Conservation (phyloP, 1,140 invertebrate species). For the Drosophila mayri region DNA sequence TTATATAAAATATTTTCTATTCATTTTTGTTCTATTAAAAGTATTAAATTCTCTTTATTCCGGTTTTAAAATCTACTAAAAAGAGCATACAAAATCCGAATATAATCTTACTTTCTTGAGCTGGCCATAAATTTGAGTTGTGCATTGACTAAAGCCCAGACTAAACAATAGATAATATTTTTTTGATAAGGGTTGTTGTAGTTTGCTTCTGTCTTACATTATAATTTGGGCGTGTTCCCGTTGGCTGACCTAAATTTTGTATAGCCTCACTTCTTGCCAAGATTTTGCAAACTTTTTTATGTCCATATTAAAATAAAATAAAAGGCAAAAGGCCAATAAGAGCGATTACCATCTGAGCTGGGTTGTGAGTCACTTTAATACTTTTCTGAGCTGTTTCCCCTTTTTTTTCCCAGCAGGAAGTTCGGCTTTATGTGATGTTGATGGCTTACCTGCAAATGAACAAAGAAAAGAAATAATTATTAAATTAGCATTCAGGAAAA, state of each 20-base stretch:
- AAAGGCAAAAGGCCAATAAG: conserved; percentile 14
- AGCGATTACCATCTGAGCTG: conserved; percentile 39
- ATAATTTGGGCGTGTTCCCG: conserved; percentile 4
- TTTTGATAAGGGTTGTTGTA: conserved; percentile 52
- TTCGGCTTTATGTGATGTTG: conserved; percentile 6
- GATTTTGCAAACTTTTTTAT: conserved; percentile 18
- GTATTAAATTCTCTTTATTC: neutral
- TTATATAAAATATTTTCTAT: neutral
- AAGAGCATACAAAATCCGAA: neutral
- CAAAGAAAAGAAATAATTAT: conserved; percentile 40
- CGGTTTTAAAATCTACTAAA: neutral
- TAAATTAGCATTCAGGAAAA: conserved; percentile 51
- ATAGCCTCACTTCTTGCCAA: neutral
- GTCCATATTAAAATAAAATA: conserved; percentile 1
- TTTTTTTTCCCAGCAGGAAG: conserved; percentile 25
- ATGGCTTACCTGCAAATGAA: conserved; percentile 63
- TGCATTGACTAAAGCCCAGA: neutral
- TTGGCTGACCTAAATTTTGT: conserved; percentile 38
- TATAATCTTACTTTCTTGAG: neutral
- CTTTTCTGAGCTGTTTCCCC: neutral
- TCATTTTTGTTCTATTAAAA: neutral
- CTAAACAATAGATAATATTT: conserved; percentile 32
- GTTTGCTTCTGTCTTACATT: conserved; percentile 9
- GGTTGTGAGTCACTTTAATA: conserved; percentile 20
- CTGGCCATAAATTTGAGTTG: conserved; percentile 7